Evolutionary conservation across 2,113 vertebrate species (phyloP).

Genomic region (Bothrops jararaca): DNA sequence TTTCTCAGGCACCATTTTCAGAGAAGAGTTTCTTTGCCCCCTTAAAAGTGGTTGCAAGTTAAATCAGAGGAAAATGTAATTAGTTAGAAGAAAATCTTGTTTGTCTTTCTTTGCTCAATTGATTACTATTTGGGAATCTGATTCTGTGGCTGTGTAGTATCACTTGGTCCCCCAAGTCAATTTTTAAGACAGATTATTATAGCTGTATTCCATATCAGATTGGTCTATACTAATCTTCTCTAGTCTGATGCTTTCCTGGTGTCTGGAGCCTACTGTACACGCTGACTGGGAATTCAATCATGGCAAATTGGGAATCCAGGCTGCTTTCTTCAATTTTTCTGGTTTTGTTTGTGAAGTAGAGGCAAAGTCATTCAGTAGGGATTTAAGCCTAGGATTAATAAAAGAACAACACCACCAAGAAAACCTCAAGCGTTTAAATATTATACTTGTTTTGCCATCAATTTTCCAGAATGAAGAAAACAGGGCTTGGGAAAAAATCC

Average conservation of each 20-base stretch:
- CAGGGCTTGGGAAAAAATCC: not conserved
- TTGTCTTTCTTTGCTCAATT: not conserved
- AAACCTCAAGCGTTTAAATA: not conserved
- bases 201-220: not conserved
- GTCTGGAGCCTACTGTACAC: not conserved
- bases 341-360: not conserved
- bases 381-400: not conserved
- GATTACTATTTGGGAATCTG: slow-evolving; percentile 11
- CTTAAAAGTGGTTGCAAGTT: slow-evolving; percentile 44
- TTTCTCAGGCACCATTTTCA: slow-evolving; percentile 45
- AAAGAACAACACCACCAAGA: not conserved
- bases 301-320: not conserved
- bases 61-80: slow-evolving; percentile 4
- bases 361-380: not conserved
- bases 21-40: slow-evolving; percentile 30
- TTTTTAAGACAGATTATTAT: not conserved
- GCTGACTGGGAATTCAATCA: not conserved
- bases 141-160: not conserved
- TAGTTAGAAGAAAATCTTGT: slow-evolving; percentile 29
- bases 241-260: not conserved
- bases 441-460: not conserved
- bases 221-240: not conserved
- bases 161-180: not conserved
- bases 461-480: not conserved
- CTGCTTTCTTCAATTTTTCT: not conserved